Base-by-base conservation (phyloP, 2,888 invertebrate genomes). In the Arenicola marina region DNA sequence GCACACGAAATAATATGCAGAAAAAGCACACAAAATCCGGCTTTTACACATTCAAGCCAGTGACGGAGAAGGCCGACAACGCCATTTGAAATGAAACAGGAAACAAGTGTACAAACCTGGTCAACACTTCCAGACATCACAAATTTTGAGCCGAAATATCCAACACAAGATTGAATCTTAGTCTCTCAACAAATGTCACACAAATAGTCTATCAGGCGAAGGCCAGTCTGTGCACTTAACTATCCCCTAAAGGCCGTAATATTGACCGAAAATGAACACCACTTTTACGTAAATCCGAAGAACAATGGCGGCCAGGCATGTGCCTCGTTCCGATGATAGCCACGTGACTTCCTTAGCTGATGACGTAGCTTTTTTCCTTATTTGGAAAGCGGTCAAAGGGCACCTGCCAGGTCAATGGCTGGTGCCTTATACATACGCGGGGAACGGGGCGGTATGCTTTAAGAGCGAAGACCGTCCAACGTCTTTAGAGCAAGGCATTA, bases 121-220 rank as follows among this genome's bases (percentile, higher is more conserved):
- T 48, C 48, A 21, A 48, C 26, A 48, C 48, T 48, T 48, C n/a
- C 48, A 48, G 48, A 48, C 48, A 48, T 48, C 48, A 48, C 48
- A 11, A 38, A 38, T 18, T 48, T 48, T 48, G 15, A 21, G 26
- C 7, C 26, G n/a, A 18, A 18, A 21, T 48, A 21, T 11, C 48
- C 15, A 24, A 18, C 18, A 48, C 15, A 48, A 21, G 26, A 48
- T 7, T 18, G 11, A 38, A 38, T 15, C 11, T 38, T 11, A 38
- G 18, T 38, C 38, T 18, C 38, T 18, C 11, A 11, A 15, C 11
- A 38, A 38, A 38, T 15, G 11, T 38, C 11, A 15, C 11, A 38
- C 11, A 18, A 15, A 11, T 38, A 15, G 18, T 15, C 11, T 18
- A 15, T 38, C 18, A 11, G 18, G 11, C 11, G 18, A 18, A 38